Conservation (phyloP, 2,113 vertebrate genomes). For the Malurus melanocephalus region DNA sequence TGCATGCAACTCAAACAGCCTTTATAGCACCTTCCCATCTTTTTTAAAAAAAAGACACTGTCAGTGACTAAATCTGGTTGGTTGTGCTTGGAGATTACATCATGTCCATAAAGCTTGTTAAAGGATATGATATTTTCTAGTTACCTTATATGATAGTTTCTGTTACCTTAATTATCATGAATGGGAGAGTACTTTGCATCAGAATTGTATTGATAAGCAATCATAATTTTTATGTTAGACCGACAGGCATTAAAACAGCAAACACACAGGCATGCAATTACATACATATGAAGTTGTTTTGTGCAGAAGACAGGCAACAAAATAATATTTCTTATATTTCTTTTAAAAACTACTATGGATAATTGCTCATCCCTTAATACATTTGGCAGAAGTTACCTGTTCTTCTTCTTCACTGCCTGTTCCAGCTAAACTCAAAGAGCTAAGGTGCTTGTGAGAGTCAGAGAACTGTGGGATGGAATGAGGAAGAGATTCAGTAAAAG, state of each 20-base stretch:
- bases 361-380: neutral
- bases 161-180: neutral
- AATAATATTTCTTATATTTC: neutral
- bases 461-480: conserved; percentile 62
- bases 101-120: neutral
- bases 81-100: neutral
- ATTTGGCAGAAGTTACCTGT: conserved; percentile 65
- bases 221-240: neutral
- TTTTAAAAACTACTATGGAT: neutral
- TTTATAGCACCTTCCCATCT: neutral
- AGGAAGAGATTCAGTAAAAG: conserved; percentile 52
- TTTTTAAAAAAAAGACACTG: neutral
- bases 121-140: neutral
- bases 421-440: conserved; percentile 73
- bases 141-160: too few species aligned
- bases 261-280: neutral
- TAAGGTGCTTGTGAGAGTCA: conserved; percentile 65
- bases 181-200: neutral
- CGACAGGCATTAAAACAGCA: neutral
- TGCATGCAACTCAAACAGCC: neutral
- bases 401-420: conserved; percentile 77
- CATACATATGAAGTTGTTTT: neutral
- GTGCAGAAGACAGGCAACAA: neutral
- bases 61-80: neutral
- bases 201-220: neutral